Evolutionary conservation across 2,888 invertebrate species (phyloP).

Genomic region (Globia sparganii): DNA sequence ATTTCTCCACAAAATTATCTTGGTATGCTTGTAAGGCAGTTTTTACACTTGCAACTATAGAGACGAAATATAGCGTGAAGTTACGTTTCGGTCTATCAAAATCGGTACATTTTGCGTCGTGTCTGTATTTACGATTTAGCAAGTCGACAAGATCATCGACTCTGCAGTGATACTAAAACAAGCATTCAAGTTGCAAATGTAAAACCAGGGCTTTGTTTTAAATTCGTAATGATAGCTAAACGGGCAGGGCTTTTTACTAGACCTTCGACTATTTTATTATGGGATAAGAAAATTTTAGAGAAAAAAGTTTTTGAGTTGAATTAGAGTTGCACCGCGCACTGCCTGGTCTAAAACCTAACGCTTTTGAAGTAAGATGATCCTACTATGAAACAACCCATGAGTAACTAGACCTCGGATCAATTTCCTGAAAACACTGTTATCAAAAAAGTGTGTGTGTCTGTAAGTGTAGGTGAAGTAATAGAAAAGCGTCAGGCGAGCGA

Average conservation of each 20-base stretch:
- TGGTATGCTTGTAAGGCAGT: not conserved
- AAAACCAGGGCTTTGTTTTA: not conserved
- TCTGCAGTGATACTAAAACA: not conserved
- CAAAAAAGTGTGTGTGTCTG: constrained; percentile 28
- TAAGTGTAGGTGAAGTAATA: constrained; percentile 47
- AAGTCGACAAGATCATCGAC: not conserved
- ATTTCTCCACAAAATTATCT: not conserved
- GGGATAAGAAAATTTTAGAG: not conserved
- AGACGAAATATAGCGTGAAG: not conserved
- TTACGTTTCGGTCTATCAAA: not conserved
- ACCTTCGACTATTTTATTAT: not conserved
- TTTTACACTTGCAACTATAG: constrained; percentile 1
- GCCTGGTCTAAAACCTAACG: constrained; percentile 26
- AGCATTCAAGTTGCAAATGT: not conserved
- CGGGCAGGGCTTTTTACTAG: not conserved
- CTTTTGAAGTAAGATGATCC: constrained; percentile 10
- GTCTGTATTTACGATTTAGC: not conserved
- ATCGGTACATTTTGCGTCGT: not conserved
- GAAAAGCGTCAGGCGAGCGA: constrained; percentile 63
- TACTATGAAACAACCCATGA: not conserved
- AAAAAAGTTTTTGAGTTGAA: not conserved
- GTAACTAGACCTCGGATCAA: not conserved
- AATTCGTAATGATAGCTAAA: not conserved
- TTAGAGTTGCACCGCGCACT: constrained; percentile 62
- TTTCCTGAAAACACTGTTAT: constrained; percentile 30